Conservation (phyloP, 2,113 vertebrate genomes). For the Myotis lucifugus region DNA sequence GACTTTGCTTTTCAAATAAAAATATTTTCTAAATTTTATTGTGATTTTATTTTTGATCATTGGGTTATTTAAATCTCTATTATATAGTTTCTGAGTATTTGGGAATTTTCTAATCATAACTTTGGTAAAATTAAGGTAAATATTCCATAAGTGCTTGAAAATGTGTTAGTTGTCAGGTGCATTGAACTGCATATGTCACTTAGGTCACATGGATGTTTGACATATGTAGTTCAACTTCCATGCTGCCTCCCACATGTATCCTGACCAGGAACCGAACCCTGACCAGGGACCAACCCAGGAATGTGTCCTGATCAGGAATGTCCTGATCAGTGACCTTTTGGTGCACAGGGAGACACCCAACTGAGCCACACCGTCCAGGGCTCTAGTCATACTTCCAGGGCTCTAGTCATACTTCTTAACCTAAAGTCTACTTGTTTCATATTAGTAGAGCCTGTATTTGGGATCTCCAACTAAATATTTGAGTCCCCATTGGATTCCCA, state of each 20-base stretch:
- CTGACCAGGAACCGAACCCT: neutral
- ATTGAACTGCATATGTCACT: neutral
- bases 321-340: neutral
- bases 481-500: neutral
- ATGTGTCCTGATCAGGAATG: neutral
- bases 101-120: slow-evolving; percentile 6
- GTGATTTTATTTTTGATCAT: slow-evolving; percentile 15
- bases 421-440: neutral
- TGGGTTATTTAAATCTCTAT: neutral
- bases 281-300: neutral
- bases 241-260: neutral
- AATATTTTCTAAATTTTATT: slow-evolving; percentile 15
- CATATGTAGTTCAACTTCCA: no score
- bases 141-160: slow-evolving; percentile 35
- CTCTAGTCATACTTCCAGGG: neutral
- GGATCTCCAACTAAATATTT: neutral
- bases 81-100: neutral
- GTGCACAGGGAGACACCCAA: neutral
- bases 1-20: slow-evolving; percentile 14
- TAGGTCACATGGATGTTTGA: neutral
- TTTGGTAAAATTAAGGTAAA: slow-evolving; percentile 1
- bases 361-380: neutral
- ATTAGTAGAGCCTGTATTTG: neutral
- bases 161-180: neutral
- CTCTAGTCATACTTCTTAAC: neutral